Evolutionary conservation across 2,888 invertebrate species (phyloP).

Genomic region (Pyralis farinalis): DNA sequence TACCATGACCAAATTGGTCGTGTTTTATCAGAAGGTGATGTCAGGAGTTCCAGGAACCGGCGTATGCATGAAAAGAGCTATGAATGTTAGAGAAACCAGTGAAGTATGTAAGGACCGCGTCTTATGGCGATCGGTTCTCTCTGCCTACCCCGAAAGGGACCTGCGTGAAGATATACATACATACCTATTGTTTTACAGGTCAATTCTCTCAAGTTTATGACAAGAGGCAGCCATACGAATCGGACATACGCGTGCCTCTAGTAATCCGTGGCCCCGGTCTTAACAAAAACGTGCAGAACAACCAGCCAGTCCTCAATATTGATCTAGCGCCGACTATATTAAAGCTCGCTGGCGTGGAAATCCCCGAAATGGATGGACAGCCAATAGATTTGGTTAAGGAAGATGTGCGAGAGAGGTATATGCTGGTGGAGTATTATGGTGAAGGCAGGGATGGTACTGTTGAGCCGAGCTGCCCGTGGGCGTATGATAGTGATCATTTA

Average conservation of each 20-base stretch:
- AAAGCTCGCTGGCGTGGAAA: conserved; percentile 82
- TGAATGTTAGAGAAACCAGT: no score
- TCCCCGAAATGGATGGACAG: conserved; percentile 83
- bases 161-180: no score
- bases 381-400: conserved; percentile 31
- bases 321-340: conserved; percentile 93
- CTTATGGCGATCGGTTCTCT: no score
- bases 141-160: no score
- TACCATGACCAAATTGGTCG: no score
- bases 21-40: no score
- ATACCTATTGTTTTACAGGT: conserved; percentile 70
- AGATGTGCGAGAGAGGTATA: conserved; percentile 55
- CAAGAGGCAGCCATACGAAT: conserved; percentile 95
- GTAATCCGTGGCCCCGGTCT: conserved; percentile 89
- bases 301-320: conserved; percentile 85
- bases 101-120: no score
- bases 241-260: conserved; percentile 92
- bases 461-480: conserved; percentile 84
- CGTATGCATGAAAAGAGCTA: no score
- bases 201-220: conserved; percentile 94
- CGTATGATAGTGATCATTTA: conserved; percentile 75
- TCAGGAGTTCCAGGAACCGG: no score
- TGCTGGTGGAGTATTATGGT: conserved; percentile 92
- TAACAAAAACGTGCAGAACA: conserved; percentile 57
- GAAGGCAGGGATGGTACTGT: conserved; percentile 83